A percentile compares a stretch with the other conserved stretches of the same genome.
These are phyloP conservation scores for Cyclopterus lumpus DNA, from an alignment of 2,797 vertebrate species.

Conservation along the genomic window DNA sequence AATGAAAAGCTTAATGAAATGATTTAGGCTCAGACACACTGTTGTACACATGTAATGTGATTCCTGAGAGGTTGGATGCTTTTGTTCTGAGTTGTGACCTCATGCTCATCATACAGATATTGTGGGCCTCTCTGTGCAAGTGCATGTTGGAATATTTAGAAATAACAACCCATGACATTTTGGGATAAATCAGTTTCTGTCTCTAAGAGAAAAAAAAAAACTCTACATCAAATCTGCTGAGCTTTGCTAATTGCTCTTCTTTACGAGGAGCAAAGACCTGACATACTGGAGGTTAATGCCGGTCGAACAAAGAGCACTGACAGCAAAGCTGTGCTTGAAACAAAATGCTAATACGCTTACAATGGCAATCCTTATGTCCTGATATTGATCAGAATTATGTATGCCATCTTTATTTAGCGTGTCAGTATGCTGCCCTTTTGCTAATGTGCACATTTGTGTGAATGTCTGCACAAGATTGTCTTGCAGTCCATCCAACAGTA, in stretches of 20 bases:
- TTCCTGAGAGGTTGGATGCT: not conserved
- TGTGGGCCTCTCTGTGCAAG: not conserved
- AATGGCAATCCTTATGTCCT: not conserved
- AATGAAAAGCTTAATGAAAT: conserved; percentile 32
- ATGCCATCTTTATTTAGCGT: not conserved
- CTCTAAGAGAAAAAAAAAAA: not conserved
- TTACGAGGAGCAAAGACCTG: not conserved
- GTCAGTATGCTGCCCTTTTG: not conserved
- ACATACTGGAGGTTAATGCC: conserved; percentile 2
- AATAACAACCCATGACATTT: conserved; percentile 17
- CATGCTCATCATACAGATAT: conserved; percentile 1
- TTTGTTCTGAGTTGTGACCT: conserved; percentile 2
- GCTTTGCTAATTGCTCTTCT: not conserved
- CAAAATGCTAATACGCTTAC: not conserved
- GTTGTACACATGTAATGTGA: not conserved
- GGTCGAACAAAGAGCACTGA: not conserved
- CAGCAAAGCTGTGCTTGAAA: not conserved
- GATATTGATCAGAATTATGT: not conserved
- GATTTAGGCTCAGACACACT: conserved; percentile 2
- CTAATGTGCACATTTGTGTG: no score
- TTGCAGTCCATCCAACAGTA: not conserved
- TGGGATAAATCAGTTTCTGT: not conserved
- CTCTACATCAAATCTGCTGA: not conserved
- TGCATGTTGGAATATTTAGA: not conserved
- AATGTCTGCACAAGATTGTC: not conserved